A percentile compares a stretch with the other conserved stretches of the same genome.
Conservation (phyloP, 2,888 invertebrate species). For the Pandemis cinnamomeana region DNA sequence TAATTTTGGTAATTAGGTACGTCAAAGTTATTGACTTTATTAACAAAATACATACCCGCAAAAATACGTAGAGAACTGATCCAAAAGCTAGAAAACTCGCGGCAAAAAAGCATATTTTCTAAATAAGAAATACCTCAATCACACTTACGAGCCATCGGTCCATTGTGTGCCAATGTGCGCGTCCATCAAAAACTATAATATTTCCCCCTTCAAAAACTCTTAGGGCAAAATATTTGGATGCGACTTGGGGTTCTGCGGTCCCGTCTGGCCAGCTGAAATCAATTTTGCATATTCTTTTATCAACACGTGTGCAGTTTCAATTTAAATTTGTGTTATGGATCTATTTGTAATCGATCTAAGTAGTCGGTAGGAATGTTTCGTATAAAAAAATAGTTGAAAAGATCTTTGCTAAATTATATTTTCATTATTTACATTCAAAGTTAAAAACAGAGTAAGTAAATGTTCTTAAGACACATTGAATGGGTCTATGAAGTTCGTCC, state of each 20-base stretch:
- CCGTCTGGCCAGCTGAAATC: neutral
- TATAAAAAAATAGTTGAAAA: too few relatives aligned
- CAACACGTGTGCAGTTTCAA: neutral
- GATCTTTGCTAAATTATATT: too few relatives aligned
- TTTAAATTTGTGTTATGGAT: neutral
- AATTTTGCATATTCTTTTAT: neutral
- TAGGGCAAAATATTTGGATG: slow-evolving; percentile 58
- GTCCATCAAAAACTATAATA: slow-evolving; percentile 64
- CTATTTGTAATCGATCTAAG: too few relatives aligned
- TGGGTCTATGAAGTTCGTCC: too few relatives aligned
- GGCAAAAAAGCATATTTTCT: slow-evolving; percentile 56
- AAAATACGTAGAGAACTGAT: slow-evolving; percentile 42
- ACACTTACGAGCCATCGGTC: slow-evolving; percentile 58
- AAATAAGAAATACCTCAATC: slow-evolving; percentile 72
- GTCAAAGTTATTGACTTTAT: neutral
- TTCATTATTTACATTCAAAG: too few relatives aligned
- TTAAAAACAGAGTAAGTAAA: too few relatives aligned
- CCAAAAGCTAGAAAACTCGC: slow-evolving; percentile 46
- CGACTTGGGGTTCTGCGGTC: slow-evolving; percentile 17
- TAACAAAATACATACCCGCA: neutral
- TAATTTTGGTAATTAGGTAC: too few relatives aligned
- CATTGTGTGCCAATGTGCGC: slow-evolving; percentile 54
- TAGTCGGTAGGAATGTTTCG: neutral
- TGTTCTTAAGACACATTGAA: too few relatives aligned
- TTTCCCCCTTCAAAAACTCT: slow-evolving; percentile 57